Percentiles rank a stretch among this genome's conserved stretches.
phyloP scores from a whole-genome alignment of 2,888 invertebrate genomes.

The Cosmia pyralina region DNA sequence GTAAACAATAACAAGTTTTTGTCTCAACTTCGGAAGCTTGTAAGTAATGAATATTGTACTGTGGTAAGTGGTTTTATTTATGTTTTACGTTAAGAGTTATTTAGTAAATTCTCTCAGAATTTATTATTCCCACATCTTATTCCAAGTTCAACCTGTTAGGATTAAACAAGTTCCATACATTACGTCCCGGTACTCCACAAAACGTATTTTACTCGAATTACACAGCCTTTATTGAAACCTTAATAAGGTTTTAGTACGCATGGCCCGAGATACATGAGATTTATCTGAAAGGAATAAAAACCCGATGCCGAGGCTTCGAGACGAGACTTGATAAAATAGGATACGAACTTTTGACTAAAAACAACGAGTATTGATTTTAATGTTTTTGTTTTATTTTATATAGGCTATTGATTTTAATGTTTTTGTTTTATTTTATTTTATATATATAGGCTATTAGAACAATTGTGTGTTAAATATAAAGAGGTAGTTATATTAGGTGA shows the following conservation, averaged over 20 bases:
- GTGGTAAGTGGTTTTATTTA: too few relatives aligned
- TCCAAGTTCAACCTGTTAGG: slow-evolving; percentile 15
- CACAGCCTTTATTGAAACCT: slow-evolving; percentile 47
- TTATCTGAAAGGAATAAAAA: slow-evolving; percentile 47
- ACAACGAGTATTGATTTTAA: slow-evolving; percentile 1
- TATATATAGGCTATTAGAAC: too few relatives aligned
- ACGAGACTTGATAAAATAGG: background rate
- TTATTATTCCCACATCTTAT: slow-evolving; percentile 16
- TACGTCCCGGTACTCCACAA: slow-evolving; percentile 30
- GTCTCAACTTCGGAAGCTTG: too few relatives aligned
- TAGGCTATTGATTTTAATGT: too few relatives aligned
- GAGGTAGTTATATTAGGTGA: too few relatives aligned
- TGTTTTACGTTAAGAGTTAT: too few relatives aligned
- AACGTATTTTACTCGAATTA: slow-evolving; percentile 42
- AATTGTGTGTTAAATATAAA: too few relatives aligned
- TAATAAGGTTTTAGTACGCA: slow-evolving; percentile 40
- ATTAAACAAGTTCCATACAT: slow-evolving; percentile 44
- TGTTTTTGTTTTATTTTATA: background rate
- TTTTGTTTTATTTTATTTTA: too few relatives aligned
- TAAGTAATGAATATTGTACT: too few relatives aligned
- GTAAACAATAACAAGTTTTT: too few relatives aligned
- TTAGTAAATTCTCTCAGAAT: background rate
- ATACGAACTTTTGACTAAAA: slow-evolving; percentile 22
- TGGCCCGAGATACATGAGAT: slow-evolving; percentile 42
- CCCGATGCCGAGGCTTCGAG: background rate